Base-by-base conservation (phyloP, 2,113 vertebrate species). In the Cyrtonyx montezumae region DNA sequence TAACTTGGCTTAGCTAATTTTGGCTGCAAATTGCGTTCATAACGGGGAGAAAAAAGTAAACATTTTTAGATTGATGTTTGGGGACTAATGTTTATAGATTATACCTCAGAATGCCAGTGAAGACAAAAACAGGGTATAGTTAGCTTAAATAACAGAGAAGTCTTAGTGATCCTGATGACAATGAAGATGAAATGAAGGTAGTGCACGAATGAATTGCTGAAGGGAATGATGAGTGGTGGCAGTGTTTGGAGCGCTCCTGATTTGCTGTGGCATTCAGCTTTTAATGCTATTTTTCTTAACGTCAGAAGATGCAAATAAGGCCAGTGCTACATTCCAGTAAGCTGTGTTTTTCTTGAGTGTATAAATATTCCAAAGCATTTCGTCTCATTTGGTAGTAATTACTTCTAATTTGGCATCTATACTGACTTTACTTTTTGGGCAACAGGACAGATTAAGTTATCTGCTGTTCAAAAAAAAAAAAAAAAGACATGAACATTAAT, bases 61-160 rank as follows among this genome's bases (percentile, higher is more conserved):
- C 45, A 62, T 65, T 95, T 92, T 84, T 88, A 87, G 59, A 87
- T 81, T 66, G 37, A 53, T 79, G 19, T 23, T 91, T 94, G 42
- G 32, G 32, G 45, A 86, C 14, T 45, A 70, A 78, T 3, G 25
- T 37, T 93, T 77, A 70, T 22, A 92, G 87, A 79, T 49, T 90
- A 74, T 89, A 97, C 93, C 94, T 90, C 73, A 94, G 95, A 96
- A 95, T 88, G 88, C 94, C 95, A 97, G 96, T 96, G 95, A 97
- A 97, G 94, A 97, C 92, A 95, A 97, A 96, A 97, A 93, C 96
- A 89, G 92, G 89, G 94, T 88, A 95, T 26, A 79, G 40, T 77
- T 86, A 40, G 26, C 53, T 90, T 68, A 80, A 65, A 58, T 32
- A 91, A 80, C 56, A 58, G 40, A 95, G 18, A 90, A 87, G 4